Evolutionary conservation across 1,140 invertebrate species (phyloP).

Genomic region (Pseudomyrmex concolor): DNA sequence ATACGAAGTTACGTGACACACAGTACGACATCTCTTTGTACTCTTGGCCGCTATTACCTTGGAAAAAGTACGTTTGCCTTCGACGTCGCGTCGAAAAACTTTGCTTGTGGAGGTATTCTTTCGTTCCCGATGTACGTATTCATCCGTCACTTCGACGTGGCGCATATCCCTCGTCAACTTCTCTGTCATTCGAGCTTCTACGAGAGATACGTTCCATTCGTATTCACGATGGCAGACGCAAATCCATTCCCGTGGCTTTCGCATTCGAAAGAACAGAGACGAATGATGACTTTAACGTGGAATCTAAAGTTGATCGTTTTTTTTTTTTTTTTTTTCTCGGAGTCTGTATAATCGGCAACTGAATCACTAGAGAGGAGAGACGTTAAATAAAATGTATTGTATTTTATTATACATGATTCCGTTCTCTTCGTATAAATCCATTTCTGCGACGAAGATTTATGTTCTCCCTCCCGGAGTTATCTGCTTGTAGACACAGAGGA

Average conservation of each 20-base stretch:
- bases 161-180: slow-evolving; percentile 47
- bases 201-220: slow-evolving; percentile 31
- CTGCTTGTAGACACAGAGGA: slow-evolving; percentile 14
- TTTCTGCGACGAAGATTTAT: background rate
- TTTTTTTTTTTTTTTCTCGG: too few species aligned
- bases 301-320: background rate
- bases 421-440: slow-evolving; percentile 14
- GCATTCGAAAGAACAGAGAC: background rate
- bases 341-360: background rate
- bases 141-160: slow-evolving; percentile 59
- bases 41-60: slow-evolving; percentile 53
- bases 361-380: background rate
- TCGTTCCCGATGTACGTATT: slow-evolving; percentile 35
- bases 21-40: slow-evolving; percentile 51
- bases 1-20: slow-evolving; percentile 53
- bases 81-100: slow-evolving; percentile 46
- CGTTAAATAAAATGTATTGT: background rate
- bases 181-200: slow-evolving; percentile 48
- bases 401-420: background rate
- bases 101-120: slow-evolving; percentile 7
- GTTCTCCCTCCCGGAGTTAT: slow-evolving; percentile 8
- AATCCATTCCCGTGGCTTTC: slow-evolving; percentile 34
- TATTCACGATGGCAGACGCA: slow-evolving; percentile 38
- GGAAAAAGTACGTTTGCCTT: slow-evolving; percentile 44
- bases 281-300: slow-evolving; percentile 1